Conservation (phyloP, 2,797 vertebrate genomes). For the Catharus ustulatus region DNA sequence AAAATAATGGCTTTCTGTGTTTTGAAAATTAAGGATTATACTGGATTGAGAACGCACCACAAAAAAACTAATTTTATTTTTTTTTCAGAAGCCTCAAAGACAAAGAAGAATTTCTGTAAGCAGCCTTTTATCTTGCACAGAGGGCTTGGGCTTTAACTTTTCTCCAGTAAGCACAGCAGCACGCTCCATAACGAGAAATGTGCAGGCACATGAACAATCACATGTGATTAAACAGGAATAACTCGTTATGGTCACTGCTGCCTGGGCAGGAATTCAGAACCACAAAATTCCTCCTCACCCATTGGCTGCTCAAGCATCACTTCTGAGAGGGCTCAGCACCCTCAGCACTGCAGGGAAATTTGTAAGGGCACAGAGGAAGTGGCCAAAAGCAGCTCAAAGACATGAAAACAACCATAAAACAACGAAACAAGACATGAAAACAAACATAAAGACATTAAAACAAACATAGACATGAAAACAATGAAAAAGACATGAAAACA, state of each 20-base stretch:
- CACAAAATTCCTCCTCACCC: background rate
- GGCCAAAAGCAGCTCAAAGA: background rate
- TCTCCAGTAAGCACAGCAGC: background rate
- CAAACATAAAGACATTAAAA: too few species aligned
- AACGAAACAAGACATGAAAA: background rate
- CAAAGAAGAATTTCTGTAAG: background rate
- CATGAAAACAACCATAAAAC: background rate
- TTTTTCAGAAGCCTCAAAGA: background rate
- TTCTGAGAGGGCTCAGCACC: background rate
- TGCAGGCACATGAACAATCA: background rate
- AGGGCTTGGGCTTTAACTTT: background rate
- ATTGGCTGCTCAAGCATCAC: background rate
- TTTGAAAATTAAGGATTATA: constrained; percentile 44
- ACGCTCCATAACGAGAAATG: rapidly evolving
- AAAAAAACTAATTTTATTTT: background rate
- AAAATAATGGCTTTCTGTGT: background rate
- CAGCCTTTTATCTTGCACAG: background rate
- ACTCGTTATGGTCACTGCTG: background rate
- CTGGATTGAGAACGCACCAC: background rate
- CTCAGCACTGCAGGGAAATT: background rate
- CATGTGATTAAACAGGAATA: background rate
- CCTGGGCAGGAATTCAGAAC: background rate
- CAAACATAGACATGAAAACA: too few species aligned
- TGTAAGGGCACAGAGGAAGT: background rate
- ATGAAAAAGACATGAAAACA: background rate